Evolutionary conservation across 2,113 vertebrate species (phyloP), one percentile per base, ranked within the genome.

Genomic region (Rhabdomys dilectus): DNA sequence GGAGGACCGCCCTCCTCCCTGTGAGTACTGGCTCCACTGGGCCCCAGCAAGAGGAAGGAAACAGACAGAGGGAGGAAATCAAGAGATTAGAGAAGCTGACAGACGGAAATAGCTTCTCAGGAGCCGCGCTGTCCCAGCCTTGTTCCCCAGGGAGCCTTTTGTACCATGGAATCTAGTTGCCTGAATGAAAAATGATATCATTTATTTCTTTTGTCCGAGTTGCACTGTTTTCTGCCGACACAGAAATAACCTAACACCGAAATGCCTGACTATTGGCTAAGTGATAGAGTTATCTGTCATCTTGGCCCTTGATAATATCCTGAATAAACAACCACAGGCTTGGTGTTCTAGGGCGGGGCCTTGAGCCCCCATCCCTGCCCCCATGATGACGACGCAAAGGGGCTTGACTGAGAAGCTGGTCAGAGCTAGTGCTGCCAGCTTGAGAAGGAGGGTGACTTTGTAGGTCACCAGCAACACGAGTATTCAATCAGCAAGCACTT

Each of bases 101-200:
- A 81, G 98, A 98, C 98, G 98, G 94, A 99, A 99, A 99, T 98
- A 99, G 98, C 88, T 97, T 97, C 95, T 2, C 93, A 98, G 98
- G 98, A 98, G 99, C 98, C 99, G 97, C 75, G 36, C 5, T 99
- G 99, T 99, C 99, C 98, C 98, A 58, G 86, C 85, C 42, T 36
- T 75, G 93, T 97, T 98, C 97, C 97, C 98, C 42, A 92, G 98
- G 97, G 98, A 97, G 96, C 16, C 88, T 98, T 98, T 98, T 93
- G 90, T 97, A 93, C 96, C 80, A 17, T 94, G 96, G 98, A 98
- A 98, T 98, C 98, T 98, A 97, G 97, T 97, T 95, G 93, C 88
- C 97, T 97, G 97, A 98, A 98, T 98, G 97, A 98, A 98, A 96
- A 95, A 95, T 98, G 98, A 98, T 97, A 98, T 98, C 98, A 98